phyloP scores from a whole-genome alignment of 2,797 vertebrate genomes.

The Echiichthys vipera region DNA sequence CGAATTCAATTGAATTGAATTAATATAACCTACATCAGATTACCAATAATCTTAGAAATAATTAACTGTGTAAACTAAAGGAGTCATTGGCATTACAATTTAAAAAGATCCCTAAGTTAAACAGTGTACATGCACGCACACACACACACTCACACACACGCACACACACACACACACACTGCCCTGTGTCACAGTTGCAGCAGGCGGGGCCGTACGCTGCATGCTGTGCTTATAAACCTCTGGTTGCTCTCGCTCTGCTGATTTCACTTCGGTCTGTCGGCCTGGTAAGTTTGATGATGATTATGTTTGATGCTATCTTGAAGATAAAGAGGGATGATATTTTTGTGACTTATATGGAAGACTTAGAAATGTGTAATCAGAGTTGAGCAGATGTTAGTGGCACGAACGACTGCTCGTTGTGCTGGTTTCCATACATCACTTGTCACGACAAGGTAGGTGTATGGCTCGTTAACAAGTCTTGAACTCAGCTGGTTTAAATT shows the following conservation, averaged over 20 bases:
- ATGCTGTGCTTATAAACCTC: conserved; percentile 68
- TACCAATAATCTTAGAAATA: neutral
- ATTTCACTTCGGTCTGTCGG: conserved; percentile 53
- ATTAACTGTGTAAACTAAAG: neutral
- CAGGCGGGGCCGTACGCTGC: conserved; percentile 69
- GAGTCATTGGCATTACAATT: neutral
- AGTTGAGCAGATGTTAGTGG: neutral
- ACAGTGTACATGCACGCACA: neutral
- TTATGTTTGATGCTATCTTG: neutral
- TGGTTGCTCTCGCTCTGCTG: conserved; percentile 32
- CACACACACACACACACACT: neutral
- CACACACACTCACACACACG: neutral
- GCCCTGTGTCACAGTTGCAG: conserved; percentile 20
- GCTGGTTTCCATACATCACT: conserved; percentile 1
- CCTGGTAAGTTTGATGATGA: conserved; percentile 68
- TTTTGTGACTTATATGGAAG: neutral
- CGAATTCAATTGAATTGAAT: no score
- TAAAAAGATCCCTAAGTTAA: neutral
- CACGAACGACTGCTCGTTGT: neutral
- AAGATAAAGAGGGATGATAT: neutral
- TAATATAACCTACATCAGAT: neutral
- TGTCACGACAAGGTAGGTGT: neutral
- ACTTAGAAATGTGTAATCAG: neutral
- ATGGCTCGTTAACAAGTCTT: neutral
- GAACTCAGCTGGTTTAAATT: neutral